Evolutionary conservation across 2,888 invertebrate genomes (phyloP).

Genomic region (Pollenia labialis): DNA sequence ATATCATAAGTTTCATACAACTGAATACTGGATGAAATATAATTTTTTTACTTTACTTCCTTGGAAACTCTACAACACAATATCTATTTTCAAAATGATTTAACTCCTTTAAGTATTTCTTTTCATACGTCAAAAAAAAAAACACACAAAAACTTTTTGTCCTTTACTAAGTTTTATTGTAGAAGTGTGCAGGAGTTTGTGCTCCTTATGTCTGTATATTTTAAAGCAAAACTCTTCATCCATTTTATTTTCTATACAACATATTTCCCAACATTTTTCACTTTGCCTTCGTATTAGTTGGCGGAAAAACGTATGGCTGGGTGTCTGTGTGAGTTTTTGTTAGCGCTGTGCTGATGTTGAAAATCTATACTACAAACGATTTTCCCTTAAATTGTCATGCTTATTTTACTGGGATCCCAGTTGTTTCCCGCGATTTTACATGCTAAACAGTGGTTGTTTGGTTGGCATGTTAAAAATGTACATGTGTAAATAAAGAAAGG

Average conservation of each 20-base stretch:
- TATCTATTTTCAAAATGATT: neutral
- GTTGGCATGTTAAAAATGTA: slow-evolving; percentile 6
- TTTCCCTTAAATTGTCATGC: slow-evolving; percentile 46
- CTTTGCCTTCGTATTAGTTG: slow-evolving; percentile 29
- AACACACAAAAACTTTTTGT: neutral
- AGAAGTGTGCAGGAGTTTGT: neutral
- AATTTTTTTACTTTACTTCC: too few species aligned
- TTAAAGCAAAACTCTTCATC: neutral
- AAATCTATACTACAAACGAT: slow-evolving; percentile 24
- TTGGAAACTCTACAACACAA: too few species aligned
- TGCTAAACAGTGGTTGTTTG: slow-evolving; percentile 73
- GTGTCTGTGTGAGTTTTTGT: neutral
- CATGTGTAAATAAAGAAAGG: neutral
- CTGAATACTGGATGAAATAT: too few species aligned
- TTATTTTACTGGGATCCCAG: slow-evolving; percentile 79
- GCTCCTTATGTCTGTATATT: neutral
- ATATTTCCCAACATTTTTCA: neutral
- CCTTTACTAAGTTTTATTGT: neutral
- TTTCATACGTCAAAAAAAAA: neutral
- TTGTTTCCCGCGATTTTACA: slow-evolving; percentile 81
- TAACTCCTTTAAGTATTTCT: slow-evolving; percentile 8
- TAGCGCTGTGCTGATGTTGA: neutral
- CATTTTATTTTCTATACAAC: neutral
- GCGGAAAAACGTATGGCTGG: slow-evolving; percentile 9
- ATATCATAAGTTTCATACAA: too few species aligned